phyloP scores from a whole-genome alignment of 2,888 invertebrate genomes.

The Entomobrya multifasciata region DNA sequence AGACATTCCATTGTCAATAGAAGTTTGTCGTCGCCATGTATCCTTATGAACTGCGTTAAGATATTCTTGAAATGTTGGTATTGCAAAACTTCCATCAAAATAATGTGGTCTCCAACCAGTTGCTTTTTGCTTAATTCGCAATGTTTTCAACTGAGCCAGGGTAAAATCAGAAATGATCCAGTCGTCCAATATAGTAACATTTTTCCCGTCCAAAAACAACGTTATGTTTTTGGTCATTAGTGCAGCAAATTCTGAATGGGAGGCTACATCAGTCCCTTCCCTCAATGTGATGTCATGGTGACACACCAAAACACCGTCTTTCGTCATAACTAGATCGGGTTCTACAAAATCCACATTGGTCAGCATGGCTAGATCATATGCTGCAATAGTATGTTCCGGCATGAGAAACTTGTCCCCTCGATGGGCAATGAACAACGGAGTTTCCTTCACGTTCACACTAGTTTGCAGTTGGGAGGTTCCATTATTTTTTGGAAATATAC shows the following conservation, averaged over 20 bases:
- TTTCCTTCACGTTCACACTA: no score
- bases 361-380: slow-evolving; percentile 76
- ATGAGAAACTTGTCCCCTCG: slow-evolving; percentile 77
- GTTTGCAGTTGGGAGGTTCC: not conserved
- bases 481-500: not conserved
- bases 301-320: slow-evolving; percentile 76
- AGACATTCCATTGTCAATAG: not conserved
- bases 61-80: slow-evolving; percentile 78
- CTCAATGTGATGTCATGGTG: slow-evolving; percentile 76
- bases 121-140: slow-evolving; percentile 71
- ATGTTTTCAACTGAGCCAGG: slow-evolving; percentile 64
- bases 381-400: slow-evolving; percentile 76
- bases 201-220: slow-evolving; percentile 58
- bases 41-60: slow-evolving; percentile 22
- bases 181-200: slow-evolving; percentile 67
- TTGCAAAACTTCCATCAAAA: slow-evolving; percentile 73
- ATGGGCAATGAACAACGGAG: slow-evolving; percentile 64
- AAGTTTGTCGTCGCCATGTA: slow-evolving; percentile 19
- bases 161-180: slow-evolving; percentile 78
- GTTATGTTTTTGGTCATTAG: slow-evolving; percentile 58
- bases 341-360: slow-evolving; percentile 77
- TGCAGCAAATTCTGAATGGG: slow-evolving; percentile 68
- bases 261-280: slow-evolving; percentile 71
- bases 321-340: slow-evolving; percentile 77
- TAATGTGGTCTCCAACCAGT: slow-evolving; percentile 75